A percentile compares a stretch with the other conserved stretches of the same genome.
Conservation (phyloP, 2,797 vertebrate species). For the Potorous gilbertii region DNA sequence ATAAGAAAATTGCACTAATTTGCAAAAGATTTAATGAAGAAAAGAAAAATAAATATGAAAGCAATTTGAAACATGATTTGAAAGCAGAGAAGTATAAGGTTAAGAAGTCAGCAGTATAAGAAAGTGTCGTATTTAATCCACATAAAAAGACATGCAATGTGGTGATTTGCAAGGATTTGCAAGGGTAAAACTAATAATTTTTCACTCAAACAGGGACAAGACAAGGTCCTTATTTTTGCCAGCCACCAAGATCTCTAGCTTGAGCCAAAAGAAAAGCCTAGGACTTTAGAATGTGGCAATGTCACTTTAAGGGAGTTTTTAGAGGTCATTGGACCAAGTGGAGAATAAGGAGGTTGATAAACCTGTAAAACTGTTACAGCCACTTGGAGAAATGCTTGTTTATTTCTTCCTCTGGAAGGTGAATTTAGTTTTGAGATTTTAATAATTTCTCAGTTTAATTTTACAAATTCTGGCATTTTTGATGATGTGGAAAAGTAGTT, state of each 20-base stretch:
- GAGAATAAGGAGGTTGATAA: too few species aligned
- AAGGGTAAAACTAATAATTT: not conserved
- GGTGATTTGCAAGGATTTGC: not conserved
- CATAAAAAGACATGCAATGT: not conserved
- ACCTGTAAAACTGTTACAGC: too few species aligned
- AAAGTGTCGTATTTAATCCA: not conserved
- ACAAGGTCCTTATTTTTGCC: too few species aligned
- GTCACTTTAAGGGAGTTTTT: too few species aligned
- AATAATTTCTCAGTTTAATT: not conserved
- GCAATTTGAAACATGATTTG: not conserved
- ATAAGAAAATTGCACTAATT: not conserved
- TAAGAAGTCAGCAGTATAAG: not conserved
- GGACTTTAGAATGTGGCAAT: too few species aligned
- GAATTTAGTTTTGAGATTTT: not conserved
- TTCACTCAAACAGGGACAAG: not conserved
- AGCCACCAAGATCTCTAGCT: too few species aligned
- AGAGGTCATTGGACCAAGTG: too few species aligned
- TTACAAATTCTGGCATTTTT: not conserved
- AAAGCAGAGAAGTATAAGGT: not conserved
- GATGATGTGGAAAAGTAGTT: not conserved
- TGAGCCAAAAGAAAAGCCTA: too few species aligned
- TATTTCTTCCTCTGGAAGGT: too few species aligned
- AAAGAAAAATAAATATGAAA: not conserved
- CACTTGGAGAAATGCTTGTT: too few species aligned
- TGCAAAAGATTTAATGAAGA: not conserved